These are phyloP conservation scores for Schlechtendalia chinensis DNA, from an alignment of 1,140 invertebrate species.

Conservation along the genomic window DNA sequence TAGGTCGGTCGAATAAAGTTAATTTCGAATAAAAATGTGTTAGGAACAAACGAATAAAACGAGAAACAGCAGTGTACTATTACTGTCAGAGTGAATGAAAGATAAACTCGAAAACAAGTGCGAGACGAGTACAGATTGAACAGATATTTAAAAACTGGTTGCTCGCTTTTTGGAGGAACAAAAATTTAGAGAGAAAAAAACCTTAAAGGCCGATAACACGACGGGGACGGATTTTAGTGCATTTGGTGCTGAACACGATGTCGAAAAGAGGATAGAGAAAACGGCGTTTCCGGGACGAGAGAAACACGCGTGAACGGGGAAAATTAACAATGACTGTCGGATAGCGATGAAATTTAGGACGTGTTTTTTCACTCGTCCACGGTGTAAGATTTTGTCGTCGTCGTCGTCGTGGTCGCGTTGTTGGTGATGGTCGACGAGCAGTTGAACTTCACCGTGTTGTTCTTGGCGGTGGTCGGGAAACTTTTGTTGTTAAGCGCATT, in stretches of 20 bases:
- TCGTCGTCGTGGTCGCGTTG: conserved; percentile 3
- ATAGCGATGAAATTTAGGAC: neutral
- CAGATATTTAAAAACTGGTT: too few species aligned
- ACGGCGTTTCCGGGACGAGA: too few species aligned
- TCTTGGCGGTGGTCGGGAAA: neutral
- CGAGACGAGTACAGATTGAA: too few species aligned
- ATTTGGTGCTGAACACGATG: too few species aligned
- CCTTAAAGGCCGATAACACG: too few species aligned
- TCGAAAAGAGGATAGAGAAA: too few species aligned
- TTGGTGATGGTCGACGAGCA: conserved; percentile 28
- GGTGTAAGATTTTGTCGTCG: conserved; percentile 34
- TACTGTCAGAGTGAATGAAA: too few species aligned
- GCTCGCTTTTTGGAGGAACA: too few species aligned
- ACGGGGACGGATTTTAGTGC: too few species aligned
- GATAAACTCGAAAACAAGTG: too few species aligned
- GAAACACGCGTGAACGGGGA: neutral
- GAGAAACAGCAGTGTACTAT: too few species aligned
- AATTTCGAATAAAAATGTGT: neutral
- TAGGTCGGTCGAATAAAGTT: neutral
- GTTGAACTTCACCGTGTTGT: conserved; percentile 23
- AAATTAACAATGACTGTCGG: neutral
- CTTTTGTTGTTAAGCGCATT: conserved; percentile 34
- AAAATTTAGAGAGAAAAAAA: too few species aligned
- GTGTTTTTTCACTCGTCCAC: conserved; percentile 31
- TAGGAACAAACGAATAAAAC: conserved; percentile 7